phyloP scores from a whole-genome alignment of 2,888 invertebrate species.

The Nezara viridula region DNA sequence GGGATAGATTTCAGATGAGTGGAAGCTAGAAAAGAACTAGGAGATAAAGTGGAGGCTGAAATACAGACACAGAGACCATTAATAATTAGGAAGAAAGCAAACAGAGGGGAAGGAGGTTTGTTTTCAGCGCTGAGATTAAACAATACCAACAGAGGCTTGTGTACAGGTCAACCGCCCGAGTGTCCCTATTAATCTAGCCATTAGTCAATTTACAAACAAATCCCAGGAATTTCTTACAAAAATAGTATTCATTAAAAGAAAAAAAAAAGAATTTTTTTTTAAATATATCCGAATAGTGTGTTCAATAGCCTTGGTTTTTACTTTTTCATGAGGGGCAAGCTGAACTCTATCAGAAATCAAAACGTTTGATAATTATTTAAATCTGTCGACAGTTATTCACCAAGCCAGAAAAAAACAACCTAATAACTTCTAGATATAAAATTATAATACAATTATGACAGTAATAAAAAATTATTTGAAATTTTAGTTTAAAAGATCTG shows the following conservation, averaged over 20 bases:
- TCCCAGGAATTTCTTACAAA: neutral
- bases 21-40: neutral
- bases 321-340: no score
- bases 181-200: neutral
- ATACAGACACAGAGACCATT: neutral
- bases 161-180: neutral
- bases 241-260: neutral
- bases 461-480: no score
- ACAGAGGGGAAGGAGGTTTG: slow-evolving; percentile 20
- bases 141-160: neutral
- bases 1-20: neutral
- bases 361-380: neutral
- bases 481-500: no score
- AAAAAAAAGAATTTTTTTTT: neutral
- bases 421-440: no score
- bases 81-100: neutral
- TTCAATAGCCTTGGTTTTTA: no score
- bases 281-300: neutral
- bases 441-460: no score
- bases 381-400: neutral
- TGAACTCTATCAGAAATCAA: neutral
- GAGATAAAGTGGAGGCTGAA: neutral
- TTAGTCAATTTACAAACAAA: slow-evolving; percentile 8
- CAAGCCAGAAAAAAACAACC: no score
- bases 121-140: neutral